These are phyloP conservation scores for Brenthis ino DNA, from an alignment of 2,888 invertebrate species.

Conservation along the genomic window DNA sequence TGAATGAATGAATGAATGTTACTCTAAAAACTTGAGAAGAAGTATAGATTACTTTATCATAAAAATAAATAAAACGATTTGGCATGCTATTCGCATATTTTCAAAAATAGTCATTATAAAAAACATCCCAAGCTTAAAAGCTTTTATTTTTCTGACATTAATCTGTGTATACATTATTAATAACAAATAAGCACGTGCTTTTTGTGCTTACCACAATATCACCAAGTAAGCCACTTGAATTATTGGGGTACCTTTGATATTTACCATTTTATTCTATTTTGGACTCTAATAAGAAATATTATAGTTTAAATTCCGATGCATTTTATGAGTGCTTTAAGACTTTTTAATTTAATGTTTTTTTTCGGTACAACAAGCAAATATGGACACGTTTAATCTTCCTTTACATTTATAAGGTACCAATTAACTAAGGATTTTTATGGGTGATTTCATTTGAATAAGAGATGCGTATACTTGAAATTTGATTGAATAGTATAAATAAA, in stretches of 20 bases:
- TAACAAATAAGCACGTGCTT: conserved; percentile 31
- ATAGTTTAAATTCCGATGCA: not conserved
- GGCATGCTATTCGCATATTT: too few relatives aligned
- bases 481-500: conserved; percentile 6
- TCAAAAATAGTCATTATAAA: not conserved
- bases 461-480: conserved; percentile 11
- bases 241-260: conserved; percentile 7
- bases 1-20: too few relatives aligned
- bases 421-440: conserved; percentile 54
- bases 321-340: not conserved
- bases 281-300: not conserved
- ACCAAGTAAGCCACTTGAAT: conserved; percentile 4
- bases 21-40: too few relatives aligned
- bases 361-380: conserved; percentile 18
- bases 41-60: too few relatives aligned
- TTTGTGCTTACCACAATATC: conserved; percentile 30
- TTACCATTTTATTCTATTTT: conserved; percentile 4
- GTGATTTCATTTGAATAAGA: conserved; percentile 41
- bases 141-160: not conserved
- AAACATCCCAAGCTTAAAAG: not conserved
- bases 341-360: conserved; percentile 2
- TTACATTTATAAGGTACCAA: conserved; percentile 46
- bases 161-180: conserved; percentile 18
- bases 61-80: too few relatives aligned
- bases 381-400: conserved; percentile 37